Percentiles rank a stretch among this genome's conserved stretches.
Evolutionary conservation across 1,140 invertebrate species (phyloP).

Genomic region (Diorhabda elongata): DNA sequence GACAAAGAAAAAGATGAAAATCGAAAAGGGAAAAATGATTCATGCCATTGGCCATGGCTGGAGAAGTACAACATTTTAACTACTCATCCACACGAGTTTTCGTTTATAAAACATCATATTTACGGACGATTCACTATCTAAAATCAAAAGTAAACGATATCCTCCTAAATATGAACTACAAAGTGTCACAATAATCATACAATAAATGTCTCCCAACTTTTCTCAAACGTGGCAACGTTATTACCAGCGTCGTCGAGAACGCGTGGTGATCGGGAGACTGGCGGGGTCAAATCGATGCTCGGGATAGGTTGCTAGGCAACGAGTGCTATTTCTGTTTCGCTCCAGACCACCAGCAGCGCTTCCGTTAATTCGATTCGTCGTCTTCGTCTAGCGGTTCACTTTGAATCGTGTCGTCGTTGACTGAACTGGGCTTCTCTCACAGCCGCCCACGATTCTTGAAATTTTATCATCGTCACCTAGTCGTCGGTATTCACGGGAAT

Average conservation of each 20-base stretch:
- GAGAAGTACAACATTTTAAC: too few species aligned
- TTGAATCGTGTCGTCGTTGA: conserved; percentile 32
- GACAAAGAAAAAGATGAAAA: too few species aligned
- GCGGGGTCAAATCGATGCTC: conserved; percentile 39
- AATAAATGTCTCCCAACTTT: background rate
- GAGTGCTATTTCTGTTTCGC: conserved; percentile 39
- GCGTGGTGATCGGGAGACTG: conserved; percentile 24
- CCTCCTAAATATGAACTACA: too few species aligned
- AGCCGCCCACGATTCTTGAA: conserved; percentile 8
- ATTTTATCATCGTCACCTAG: conserved; percentile 13
- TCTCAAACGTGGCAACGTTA: conserved; percentile 5
- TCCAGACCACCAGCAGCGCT: conserved; percentile 42
- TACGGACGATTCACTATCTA: too few species aligned
- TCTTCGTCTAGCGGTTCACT: background rate
- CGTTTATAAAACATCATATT: too few species aligned
- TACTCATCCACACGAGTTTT: too few species aligned
- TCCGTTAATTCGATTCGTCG: background rate
- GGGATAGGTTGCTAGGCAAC: conserved; percentile 41
- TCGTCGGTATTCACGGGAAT: background rate
- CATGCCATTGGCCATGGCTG: too few species aligned
- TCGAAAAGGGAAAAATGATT: too few species aligned
- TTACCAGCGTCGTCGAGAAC: conserved; percentile 22
- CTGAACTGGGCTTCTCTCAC: conserved; percentile 22
- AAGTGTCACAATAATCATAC: too few species aligned
- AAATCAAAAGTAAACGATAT: too few species aligned